A percentile compares a stretch with the other conserved stretches of the same genome.
phyloP scores from a whole-genome alignment of 2,113 vertebrate genomes.

The Saimiri boliviensis region DNA sequence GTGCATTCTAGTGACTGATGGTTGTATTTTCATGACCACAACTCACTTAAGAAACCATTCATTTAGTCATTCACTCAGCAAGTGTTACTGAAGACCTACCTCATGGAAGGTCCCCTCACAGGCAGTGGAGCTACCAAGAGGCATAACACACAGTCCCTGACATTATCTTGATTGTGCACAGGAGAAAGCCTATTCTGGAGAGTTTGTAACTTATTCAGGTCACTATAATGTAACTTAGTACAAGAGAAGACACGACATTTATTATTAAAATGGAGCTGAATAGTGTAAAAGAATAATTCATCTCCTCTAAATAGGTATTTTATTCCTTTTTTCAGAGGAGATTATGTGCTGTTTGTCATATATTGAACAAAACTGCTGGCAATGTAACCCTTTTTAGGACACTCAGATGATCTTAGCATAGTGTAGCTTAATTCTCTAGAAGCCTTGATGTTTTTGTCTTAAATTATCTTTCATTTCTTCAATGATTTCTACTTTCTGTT shows the following conservation, averaged over 20 bases:
- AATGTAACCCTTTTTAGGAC: slow-evolving; percentile 13
- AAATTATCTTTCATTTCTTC: background rate
- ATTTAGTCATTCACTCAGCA: background rate
- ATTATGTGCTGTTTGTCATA: slow-evolving; percentile 62
- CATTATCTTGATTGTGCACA: background rate
- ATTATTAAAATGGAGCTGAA: slow-evolving; percentile 59
- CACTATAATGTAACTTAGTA: slow-evolving; percentile 41
- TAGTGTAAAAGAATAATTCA: slow-evolving; percentile 57
- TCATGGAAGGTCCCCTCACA: background rate
- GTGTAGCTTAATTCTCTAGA: background rate
- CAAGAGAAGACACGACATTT: slow-evolving; percentile 22
- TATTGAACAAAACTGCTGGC: slow-evolving; percentile 51
- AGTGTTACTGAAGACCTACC: background rate
- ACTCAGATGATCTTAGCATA: background rate
- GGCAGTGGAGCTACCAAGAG: background rate
- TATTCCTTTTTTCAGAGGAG: slow-evolving; percentile 69
- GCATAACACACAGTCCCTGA: background rate
- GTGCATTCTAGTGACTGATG: background rate
- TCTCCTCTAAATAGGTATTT: slow-evolving; percentile 52
- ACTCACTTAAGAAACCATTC: background rate
- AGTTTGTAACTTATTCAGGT: slow-evolving; percentile 39
- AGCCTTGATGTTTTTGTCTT: background rate
- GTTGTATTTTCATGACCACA: background rate
- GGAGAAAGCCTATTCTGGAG: background rate
- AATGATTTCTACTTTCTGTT: background rate